Conservation (phyloP, 2,888 invertebrate genomes). For the Drepanosiphum platanoidis region DNA sequence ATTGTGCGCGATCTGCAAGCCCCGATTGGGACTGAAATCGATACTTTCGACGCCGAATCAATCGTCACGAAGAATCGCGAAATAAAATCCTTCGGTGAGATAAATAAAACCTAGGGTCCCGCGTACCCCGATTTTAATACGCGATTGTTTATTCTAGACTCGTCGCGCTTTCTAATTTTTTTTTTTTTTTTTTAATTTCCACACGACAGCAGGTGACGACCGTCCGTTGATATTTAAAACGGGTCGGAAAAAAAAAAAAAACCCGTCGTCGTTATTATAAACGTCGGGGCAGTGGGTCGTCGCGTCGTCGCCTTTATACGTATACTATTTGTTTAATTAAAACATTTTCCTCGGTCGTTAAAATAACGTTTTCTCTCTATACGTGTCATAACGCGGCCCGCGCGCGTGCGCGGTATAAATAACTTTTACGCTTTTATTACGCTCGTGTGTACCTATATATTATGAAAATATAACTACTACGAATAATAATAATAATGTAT, state of each 20-base stretch:
- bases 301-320: background rate
- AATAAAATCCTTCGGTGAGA: too few relatives aligned
- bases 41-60: too few relatives aligned
- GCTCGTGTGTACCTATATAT: too few relatives aligned
- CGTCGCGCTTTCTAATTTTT: background rate
- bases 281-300: background rate
- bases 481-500: too few relatives aligned
- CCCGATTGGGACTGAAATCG: too few relatives aligned
- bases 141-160: background rate
- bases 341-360: constrained; percentile 21
- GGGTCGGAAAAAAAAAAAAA: too few relatives aligned
- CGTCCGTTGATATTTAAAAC: constrained; percentile 5
- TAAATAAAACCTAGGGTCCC: too few relatives aligned
- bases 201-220: constrained; percentile 15
- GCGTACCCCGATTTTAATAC: too few relatives aligned
- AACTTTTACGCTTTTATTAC: background rate
- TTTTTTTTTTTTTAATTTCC: constrained; percentile 12
- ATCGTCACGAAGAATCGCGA: too few relatives aligned
- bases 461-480: background rate
- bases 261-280: constrained; percentile 21
- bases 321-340: constrained; percentile 18
- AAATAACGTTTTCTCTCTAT: constrained; percentile 1
- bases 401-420: constrained; percentile 7
- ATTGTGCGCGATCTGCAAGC: too few relatives aligned
- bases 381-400: background rate